These are phyloP conservation scores for Tachina lurida DNA, from an alignment of 2,888 invertebrate genomes.

Conservation along the genomic window DNA sequence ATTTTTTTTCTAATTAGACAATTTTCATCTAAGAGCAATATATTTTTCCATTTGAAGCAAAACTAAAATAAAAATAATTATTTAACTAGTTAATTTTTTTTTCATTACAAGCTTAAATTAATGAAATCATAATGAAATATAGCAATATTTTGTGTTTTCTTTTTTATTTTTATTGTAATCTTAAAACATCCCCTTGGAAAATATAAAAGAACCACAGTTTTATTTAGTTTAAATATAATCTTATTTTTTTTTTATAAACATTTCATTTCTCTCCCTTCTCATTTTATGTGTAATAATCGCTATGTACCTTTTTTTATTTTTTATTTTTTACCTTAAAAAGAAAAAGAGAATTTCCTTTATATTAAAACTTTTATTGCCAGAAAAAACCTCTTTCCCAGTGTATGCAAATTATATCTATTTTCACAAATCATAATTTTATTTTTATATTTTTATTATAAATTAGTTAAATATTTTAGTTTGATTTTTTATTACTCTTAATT, in stretches of 20 bases:
- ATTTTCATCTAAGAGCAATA: conserved; percentile 69
- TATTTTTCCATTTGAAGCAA: conserved; percentile 61
- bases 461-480: conserved; percentile 83
- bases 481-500: conserved; percentile 77
- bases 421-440: conserved; percentile 60
- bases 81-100: conserved; percentile 72
- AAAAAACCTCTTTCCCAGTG: conserved; percentile 32
- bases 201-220: conserved; percentile 18
- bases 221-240: conserved; percentile 60
- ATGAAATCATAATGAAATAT: conserved; percentile 49
- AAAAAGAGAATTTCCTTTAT: conserved; percentile 34
- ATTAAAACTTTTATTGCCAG: conserved; percentile 11
- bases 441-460: conserved; percentile 79
- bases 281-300: conserved; percentile 73
- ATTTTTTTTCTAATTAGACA: conserved; percentile 64
- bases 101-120: conserved; percentile 57
- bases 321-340: conserved; percentile 44
- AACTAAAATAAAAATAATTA: conserved; percentile 43
- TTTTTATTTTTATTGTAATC: conserved; percentile 31
- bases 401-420: conserved; percentile 51
- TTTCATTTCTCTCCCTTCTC: conserved; percentile 46
- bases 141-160: conserved; percentile 71
- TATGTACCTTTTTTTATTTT: conserved; percentile 69
- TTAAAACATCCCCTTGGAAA: conserved; percentile 40
- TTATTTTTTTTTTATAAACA: conserved; percentile 45